Base-by-base conservation (phyloP, 2,113 vertebrate genomes). In the Ovis canadensis region DNA sequence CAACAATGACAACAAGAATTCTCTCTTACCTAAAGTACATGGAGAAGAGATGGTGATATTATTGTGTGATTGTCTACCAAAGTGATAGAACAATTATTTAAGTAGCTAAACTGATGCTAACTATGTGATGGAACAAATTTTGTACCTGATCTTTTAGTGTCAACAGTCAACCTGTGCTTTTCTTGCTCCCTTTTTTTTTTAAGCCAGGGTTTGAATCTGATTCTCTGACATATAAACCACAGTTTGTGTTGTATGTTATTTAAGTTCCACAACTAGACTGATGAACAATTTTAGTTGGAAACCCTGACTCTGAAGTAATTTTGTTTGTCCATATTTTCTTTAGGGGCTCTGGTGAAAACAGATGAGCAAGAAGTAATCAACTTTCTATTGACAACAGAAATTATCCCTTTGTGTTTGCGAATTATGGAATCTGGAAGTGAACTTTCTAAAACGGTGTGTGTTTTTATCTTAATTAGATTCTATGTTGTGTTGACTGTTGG, bases 361-460 rank as follows among this genome's bases (percentile, higher is more conserved):
- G 99, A 99, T 36, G 99, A 99, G 95, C 99, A 99, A 98, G 99
- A 99, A 98, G 99, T 99, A 97, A 99, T 99, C 96, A 99, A 99
- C 98, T 99, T 99, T 98, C 99, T 99, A 92, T 92, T 99, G 97
- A 99, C 99, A 57, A 99, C 99, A 98, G 99, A 99, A 99, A 99
- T 99, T 98, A 99, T 99, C 98, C 99, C 99, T 15, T 99, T 99
- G 86, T 99, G 99, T 98, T 99, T 99, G 86, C 99, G 99, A 84
- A 99, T 99, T 97, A 99, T 99, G 99, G 99, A 99, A 98, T 99
- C 99, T 62, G 99, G 99, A 98, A 99, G 99, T 88, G 99, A 99
- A 98, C 99, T 99, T 87, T 99, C 99, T 85, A 99, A 99, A 99
- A 99, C 99, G 98, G 99, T 99, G 99, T 17, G 45, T 97, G 36